These are phyloP conservation scores for Notothenia coriiceps DNA, from an alignment of 2,113 vertebrate species.

Conservation along the genomic window DNA sequence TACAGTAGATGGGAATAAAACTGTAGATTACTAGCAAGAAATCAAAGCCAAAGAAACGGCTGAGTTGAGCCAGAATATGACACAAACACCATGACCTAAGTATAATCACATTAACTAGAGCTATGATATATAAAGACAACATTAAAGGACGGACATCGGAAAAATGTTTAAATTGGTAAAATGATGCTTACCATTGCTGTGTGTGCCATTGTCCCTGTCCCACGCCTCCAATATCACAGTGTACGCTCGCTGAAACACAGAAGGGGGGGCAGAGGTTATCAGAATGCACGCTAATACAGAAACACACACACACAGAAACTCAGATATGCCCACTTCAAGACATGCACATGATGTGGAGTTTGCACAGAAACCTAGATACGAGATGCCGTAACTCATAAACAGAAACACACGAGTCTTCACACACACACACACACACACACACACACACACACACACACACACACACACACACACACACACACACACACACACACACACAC, in stretches of 20 bases:
- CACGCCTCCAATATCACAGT: slow-evolving; percentile 94
- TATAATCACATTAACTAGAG: background rate
- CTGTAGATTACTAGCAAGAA: background rate
- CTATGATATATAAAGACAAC: too few species aligned
- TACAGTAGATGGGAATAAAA: background rate
- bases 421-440: slow-evolving; percentile 6
- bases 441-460: slow-evolving; percentile 3
- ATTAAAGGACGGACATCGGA: background rate
- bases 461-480: slow-evolving; percentile 12
- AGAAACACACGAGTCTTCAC: background rate
- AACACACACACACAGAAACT: slow-evolving; percentile 24
- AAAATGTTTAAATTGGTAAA: background rate
- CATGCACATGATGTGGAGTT: slow-evolving; percentile 18
- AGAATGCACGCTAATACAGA: slow-evolving; percentile 38
- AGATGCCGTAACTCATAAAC: slow-evolving; percentile 5
- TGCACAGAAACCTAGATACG: slow-evolving; percentile 47
- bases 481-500: background rate
- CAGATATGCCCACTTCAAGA: slow-evolving; percentile 16
- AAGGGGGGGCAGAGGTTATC: slow-evolving; percentile 53
- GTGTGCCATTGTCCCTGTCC: slow-evolving; percentile 93
- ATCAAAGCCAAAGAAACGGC: background rate
- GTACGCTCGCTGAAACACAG: slow-evolving; percentile 88
- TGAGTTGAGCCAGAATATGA: background rate
- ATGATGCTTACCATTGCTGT: slow-evolving; percentile 87
- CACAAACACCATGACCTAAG: background rate